Conservation (phyloP, 2,888 invertebrate species). For the Lepidocyrtoides sp. region DNA sequence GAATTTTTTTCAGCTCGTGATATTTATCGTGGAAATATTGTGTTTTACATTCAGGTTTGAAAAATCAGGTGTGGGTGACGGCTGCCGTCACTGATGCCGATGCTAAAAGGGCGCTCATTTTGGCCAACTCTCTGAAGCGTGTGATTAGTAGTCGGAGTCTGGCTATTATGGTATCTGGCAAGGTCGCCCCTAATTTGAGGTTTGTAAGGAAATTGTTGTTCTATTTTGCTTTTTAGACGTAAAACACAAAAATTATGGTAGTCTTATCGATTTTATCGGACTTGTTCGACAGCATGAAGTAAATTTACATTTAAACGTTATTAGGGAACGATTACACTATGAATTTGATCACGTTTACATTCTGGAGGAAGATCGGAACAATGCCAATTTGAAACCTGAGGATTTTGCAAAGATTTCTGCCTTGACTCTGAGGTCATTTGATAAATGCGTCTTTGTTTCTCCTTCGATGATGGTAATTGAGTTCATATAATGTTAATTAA, state of each 20-base stretch:
- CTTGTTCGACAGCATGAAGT: neutral
- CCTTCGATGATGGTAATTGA: neutral
- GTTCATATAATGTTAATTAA: too few species aligned
- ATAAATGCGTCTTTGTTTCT: too few species aligned
- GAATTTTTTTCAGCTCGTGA: too few species aligned
- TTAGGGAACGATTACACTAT: constrained; percentile 51
- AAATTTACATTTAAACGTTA: neutral
- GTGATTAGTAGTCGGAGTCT: constrained; percentile 62
- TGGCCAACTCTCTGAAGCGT: constrained; percentile 74
- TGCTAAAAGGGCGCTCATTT: constrained; percentile 54
- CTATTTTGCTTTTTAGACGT: neutral
- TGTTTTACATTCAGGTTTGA: constrained; percentile 29
- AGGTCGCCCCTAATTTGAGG: constrained; percentile 62
- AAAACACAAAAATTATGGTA: neutral
- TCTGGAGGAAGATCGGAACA: neutral
- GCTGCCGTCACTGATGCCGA: constrained; percentile 68
- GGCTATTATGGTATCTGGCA: constrained; percentile 54
- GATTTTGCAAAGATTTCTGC: too few species aligned
- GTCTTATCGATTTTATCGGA: neutral
- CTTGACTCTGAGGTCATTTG: too few species aligned
- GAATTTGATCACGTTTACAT: constrained; percentile 62
- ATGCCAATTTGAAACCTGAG: too few species aligned
- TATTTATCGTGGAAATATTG: too few species aligned
- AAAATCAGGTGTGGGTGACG: constrained; percentile 80
- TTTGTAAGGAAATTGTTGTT: constrained; percentile 14